These are phyloP conservation scores for Drosophila lacteicornis DNA, from an alignment of 1,140 invertebrate genomes.

Conservation along the genomic window DNA sequence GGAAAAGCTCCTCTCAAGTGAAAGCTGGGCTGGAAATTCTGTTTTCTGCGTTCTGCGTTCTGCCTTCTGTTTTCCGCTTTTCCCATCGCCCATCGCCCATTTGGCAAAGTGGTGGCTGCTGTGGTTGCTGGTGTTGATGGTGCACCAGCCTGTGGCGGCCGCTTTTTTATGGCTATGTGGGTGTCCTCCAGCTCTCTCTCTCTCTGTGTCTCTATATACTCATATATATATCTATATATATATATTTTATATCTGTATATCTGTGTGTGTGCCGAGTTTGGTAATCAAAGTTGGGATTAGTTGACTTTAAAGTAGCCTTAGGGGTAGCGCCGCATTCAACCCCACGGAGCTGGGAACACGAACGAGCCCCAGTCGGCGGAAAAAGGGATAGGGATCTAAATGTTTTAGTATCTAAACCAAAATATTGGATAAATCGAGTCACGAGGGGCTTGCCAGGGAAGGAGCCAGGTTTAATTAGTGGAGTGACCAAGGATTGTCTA, in stretches of 20 bases:
- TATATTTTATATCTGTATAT: not conserved
- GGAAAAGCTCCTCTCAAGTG: conserved; percentile 49
- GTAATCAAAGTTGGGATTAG: conserved; percentile 60
- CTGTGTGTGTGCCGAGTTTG: conserved; percentile 13
- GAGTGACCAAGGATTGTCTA: not conserved
- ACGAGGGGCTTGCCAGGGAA: not conserved
- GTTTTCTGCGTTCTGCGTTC: conserved; percentile 20
- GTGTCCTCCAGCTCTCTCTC: conserved; percentile 5
- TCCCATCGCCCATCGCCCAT: conserved; percentile 1
- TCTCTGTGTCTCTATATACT: conserved; percentile 1
- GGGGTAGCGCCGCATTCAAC: conserved; percentile 36
- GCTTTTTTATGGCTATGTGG: conserved; percentile 33
- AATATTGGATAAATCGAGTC: conserved; percentile 1
- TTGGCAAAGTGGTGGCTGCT: conserved; percentile 40
- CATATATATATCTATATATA: not conserved
- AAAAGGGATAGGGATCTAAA: conserved; percentile 31
- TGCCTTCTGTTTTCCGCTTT: conserved; percentile 17
- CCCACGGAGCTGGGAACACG: conserved; percentile 6
- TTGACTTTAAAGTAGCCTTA: conserved; percentile 57
- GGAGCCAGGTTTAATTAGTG: not conserved
- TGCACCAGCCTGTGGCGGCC: conserved; percentile 44
- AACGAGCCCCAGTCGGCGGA: conserved; percentile 7
- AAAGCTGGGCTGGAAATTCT: conserved; percentile 48
- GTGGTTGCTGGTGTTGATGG: conserved; percentile 49
- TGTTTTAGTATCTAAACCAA: conserved; percentile 39